These are phyloP conservation scores for Delichon dasypus DNA, from an alignment of 2,797 vertebrate genomes.

Conservation along the genomic window DNA sequence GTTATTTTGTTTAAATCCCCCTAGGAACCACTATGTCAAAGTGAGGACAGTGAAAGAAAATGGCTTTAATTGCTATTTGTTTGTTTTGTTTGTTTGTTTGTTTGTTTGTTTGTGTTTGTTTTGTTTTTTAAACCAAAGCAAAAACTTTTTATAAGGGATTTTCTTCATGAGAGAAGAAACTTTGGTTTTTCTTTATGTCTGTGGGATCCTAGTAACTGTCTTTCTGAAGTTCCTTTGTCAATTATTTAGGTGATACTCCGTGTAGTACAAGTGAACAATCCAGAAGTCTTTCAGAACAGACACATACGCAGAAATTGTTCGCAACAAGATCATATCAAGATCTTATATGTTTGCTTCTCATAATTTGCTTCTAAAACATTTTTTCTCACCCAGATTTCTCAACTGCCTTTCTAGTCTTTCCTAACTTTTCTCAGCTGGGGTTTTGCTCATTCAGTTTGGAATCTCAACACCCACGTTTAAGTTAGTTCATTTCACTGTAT, in stretches of 20 bases:
- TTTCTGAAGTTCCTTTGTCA: not conserved
- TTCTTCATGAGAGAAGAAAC: not conserved
- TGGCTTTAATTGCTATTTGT: not conserved
- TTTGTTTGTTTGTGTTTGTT: not conserved
- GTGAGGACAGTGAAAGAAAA: not conserved
- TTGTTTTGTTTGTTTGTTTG: not conserved
- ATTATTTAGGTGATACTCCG: not conserved
- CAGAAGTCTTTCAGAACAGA: not conserved
- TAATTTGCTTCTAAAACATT: not conserved
- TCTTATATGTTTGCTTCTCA: not conserved
- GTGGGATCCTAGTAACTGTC: too few species aligned
- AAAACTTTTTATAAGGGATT: not conserved
- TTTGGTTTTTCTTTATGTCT: not conserved
- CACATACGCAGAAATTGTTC: not conserved
- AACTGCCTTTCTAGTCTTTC: not conserved
- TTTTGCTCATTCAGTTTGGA: not conserved
- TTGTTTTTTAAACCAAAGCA: not conserved
- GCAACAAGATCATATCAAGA: not conserved
- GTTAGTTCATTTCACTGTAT: too few species aligned
- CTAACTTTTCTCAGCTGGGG: not conserved
- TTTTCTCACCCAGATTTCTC: not conserved
- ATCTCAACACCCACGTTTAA: not conserved
- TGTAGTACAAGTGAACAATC: not conserved
- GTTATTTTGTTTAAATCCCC: not conserved
- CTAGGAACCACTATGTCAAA: not conserved